Conservation (phyloP, 2,797 vertebrate genomes). For the Rhinoraja longicauda region DNA sequence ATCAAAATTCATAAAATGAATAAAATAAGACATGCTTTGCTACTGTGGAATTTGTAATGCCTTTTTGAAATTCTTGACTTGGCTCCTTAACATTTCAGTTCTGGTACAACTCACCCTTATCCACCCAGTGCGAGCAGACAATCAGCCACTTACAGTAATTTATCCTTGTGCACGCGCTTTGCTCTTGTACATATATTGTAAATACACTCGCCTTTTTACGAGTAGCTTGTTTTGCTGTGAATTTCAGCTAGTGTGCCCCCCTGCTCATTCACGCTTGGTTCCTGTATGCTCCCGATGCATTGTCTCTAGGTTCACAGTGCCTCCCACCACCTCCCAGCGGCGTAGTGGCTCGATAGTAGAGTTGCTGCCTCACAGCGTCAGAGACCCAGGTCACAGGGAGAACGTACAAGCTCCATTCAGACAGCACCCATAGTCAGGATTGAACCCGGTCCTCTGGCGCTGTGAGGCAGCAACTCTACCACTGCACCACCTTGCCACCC, state of each 20-base stretch:
- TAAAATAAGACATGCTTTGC: conserved; percentile 16
- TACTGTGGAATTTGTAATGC: background rate
- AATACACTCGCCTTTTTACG: conserved; percentile 57
- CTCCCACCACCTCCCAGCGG: no score
- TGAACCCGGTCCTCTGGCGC: no score
- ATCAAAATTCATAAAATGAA: conserved; percentile 34
- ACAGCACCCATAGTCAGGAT: no score
- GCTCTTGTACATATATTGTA: conserved; percentile 48
- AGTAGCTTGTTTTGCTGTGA: background rate
- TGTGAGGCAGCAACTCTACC: no score
- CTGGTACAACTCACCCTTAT: conserved; percentile 1
- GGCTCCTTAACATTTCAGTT: background rate
- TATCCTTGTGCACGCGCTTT: background rate
- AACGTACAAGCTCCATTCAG: no score
- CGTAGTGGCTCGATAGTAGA: no score
- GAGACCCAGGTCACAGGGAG: no score
- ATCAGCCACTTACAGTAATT: background rate
- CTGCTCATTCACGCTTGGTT: no score
- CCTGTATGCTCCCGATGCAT: no score
- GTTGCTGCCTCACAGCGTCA: no score
- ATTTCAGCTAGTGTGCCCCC: background rate
- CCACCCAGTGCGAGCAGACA: background rate
- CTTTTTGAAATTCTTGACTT: conserved; percentile 28
- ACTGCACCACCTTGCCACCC: no score
- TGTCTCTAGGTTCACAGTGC: no score